Conservation (phyloP, 2,113 vertebrate genomes). For the Arizona elegans region DNA sequence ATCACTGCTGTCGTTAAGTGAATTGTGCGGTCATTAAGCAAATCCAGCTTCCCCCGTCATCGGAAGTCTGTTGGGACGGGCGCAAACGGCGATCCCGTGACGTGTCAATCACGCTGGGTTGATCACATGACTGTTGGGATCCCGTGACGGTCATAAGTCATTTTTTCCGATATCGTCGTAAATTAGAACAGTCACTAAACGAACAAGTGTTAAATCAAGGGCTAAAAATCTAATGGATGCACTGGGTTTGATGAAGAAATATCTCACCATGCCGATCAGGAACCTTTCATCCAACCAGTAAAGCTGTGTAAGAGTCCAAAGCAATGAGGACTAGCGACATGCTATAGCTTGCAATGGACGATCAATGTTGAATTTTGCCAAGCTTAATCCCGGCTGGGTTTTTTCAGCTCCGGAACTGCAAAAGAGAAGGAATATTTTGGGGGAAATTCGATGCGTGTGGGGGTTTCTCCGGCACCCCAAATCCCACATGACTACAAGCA, state of each 20-base stretch:
- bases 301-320: background rate
- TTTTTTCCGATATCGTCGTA: no score
- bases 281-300: background rate
- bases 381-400: background rate
- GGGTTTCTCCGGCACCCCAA: background rate
- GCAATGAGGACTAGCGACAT: background rate
- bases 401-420: background rate
- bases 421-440: background rate
- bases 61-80: no score
- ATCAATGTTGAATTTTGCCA: no score
- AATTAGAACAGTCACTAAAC: no score
- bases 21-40: background rate
- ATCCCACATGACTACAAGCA: background rate
- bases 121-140: no score
- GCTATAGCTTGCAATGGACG: background rate
- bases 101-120: no score
- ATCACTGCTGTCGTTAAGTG: no score
- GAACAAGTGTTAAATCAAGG: no score
- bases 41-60: no score
- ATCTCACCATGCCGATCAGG: background rate
- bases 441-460: background rate
- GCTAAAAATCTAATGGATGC: background rate
- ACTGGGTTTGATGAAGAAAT: background rate
- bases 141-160: no score
- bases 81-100: no score